phyloP scores from a whole-genome alignment of 2,888 invertebrate species.

The Archips xylosteana region DNA sequence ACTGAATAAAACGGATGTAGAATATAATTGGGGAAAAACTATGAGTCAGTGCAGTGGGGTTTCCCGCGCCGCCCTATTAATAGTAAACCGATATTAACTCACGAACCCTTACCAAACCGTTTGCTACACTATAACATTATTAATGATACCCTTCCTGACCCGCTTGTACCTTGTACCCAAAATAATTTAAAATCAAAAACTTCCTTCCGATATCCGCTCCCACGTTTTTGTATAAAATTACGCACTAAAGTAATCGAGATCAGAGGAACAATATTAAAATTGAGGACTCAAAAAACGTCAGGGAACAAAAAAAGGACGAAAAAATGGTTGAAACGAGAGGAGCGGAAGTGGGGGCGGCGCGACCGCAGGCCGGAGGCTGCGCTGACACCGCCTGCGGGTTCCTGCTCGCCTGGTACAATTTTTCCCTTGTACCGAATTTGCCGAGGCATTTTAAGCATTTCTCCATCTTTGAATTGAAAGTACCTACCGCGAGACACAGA shows the following conservation, averaged over 20 bases:
- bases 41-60: conserved; percentile 54
- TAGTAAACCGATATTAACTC: conserved; percentile 16
- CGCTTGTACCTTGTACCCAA: conserved; percentile 21
- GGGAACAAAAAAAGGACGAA: conserved; percentile 65
- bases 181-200: conserved; percentile 29
- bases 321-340: conserved; percentile 61
- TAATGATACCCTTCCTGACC: conserved; percentile 13
- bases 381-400: conserved; percentile 17
- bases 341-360: conserved; percentile 64
- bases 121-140: conserved; percentile 15
- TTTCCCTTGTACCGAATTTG: not conserved
- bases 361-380: conserved; percentile 56
- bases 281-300: conserved; percentile 52
- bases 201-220: conserved; percentile 45
- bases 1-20: not conserved
- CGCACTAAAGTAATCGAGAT: conserved; percentile 41
- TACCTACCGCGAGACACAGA: no score
- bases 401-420: conserved; percentile 29
- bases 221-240: conserved; percentile 40
- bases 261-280: conserved; percentile 45
- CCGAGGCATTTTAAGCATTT: no score
- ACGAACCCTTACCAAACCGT: conserved; percentile 10
- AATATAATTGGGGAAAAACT: conserved; percentile 55
- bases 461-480: no score
- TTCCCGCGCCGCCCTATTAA: conserved; percentile 25